A percentile compares a stretch with the other conserved stretches of the same genome.
Evolutionary conservation across 2,888 invertebrate species (phyloP).

Genomic region (Apeira syringaria): DNA sequence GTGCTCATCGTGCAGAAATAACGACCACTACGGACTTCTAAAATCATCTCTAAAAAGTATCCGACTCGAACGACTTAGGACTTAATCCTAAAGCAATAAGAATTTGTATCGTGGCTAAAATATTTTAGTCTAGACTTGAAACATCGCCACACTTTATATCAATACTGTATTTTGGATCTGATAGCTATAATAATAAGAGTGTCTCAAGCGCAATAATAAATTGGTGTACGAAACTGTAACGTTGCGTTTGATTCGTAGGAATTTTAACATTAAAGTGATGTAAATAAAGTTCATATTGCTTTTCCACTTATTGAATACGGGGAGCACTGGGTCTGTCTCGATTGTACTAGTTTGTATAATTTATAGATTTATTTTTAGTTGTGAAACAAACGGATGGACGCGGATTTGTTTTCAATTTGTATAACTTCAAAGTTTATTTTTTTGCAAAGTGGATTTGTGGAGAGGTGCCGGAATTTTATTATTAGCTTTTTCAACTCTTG

Average conservation of each 20-base stretch:
- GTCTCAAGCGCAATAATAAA: slow-evolving; percentile 4
- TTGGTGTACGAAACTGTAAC: slow-evolving; percentile 13
- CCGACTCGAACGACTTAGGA: slow-evolving; percentile 1
- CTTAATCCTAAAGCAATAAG: neutral
- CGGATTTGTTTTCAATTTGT: slow-evolving; percentile 21
- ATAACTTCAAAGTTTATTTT: slow-evolving; percentile 20
- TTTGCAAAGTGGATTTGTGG: slow-evolving; percentile 14
- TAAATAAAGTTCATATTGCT: slow-evolving; percentile 31
- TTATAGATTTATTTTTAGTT: slow-evolving; percentile 16
- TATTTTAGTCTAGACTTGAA: slow-evolving; percentile 14
- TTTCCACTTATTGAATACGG: slow-evolving; percentile 18
- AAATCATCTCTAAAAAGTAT: slow-evolving; percentile 6
- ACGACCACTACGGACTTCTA: slow-evolving; percentile 48
- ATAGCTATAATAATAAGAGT: slow-evolving; percentile 25
- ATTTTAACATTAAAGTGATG: slow-evolving; percentile 27
- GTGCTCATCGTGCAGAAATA: slow-evolving; percentile 53
- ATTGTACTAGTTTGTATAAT: slow-evolving; percentile 13
- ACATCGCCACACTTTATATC: slow-evolving; percentile 3
- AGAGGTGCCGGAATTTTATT: slow-evolving; percentile 12
- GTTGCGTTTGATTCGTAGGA: slow-evolving; percentile 22
- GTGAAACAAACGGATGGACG: slow-evolving; percentile 12
- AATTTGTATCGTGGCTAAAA: neutral
- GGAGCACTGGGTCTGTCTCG: slow-evolving; percentile 7
- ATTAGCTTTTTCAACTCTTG: slow-evolving; percentile 1
- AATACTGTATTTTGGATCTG: slow-evolving; percentile 25